Percentiles rank a stretch among this genome's conserved stretches.
Conservation (phyloP, 2,888 invertebrate species). For the Callyntrura guangdongensis region DNA sequence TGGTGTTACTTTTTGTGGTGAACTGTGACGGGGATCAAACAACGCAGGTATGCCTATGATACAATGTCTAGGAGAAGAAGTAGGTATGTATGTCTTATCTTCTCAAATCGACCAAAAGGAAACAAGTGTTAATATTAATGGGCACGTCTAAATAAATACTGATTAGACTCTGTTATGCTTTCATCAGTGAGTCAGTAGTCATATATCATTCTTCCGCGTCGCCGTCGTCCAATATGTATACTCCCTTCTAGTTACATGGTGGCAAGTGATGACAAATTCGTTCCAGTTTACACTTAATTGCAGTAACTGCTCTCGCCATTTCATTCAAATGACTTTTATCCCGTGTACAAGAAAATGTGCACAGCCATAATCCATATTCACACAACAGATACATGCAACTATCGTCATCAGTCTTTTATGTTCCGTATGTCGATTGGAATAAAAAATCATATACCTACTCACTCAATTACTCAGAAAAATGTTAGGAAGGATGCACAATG, state of each 20-base stretch:
- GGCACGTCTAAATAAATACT: too few species aligned
- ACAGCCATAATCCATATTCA: background rate
- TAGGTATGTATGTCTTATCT: background rate
- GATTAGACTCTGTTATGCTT: background rate
- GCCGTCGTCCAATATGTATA: background rate
- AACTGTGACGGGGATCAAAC: background rate
- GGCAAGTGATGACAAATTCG: slow-evolving; percentile 85
- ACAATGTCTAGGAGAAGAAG: background rate
- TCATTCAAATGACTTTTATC: background rate
- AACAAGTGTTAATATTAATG: too few species aligned
- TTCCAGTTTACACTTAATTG: slow-evolving; percentile 84
- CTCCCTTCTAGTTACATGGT: slow-evolving; percentile 82
- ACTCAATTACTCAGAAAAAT: too few species aligned
- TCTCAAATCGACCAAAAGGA: too few species aligned
- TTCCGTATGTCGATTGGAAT: background rate
- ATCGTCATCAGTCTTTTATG: too few species aligned
- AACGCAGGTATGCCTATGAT: background rate
- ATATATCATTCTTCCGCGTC: slow-evolving; percentile 47
- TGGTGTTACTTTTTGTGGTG: too few species aligned
- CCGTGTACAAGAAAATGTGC: background rate
- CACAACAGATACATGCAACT: background rate
- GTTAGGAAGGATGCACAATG: too few species aligned
- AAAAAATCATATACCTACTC: too few species aligned
- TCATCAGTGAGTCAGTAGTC: background rate
- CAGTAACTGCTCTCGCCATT: slow-evolving; percentile 82